phyloP scores from a whole-genome alignment of 2,113 vertebrate genomes.

The Morphnarchus princeps region DNA sequence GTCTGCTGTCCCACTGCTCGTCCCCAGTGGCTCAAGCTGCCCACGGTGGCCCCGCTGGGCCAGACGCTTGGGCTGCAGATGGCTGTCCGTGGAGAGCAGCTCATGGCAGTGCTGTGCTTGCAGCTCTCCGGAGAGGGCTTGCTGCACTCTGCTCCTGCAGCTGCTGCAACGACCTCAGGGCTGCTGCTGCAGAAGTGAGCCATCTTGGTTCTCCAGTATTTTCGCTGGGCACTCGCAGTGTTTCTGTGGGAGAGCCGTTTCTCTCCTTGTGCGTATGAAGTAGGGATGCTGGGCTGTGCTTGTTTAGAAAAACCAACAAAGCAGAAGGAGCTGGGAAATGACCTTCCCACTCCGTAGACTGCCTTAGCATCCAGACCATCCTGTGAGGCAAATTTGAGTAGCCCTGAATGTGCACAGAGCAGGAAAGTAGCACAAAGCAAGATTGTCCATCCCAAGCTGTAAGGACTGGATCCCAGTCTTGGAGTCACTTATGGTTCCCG shows the following conservation, averaged over 20 bases:
- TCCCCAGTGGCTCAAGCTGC: rapidly evolving
- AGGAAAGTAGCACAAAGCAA: neutral
- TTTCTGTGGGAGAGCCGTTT: neutral
- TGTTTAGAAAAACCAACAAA: neutral
- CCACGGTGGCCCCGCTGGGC: neutral
- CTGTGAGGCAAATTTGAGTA: too few species aligned
- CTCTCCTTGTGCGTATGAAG: neutral
- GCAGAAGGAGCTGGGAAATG: neutral
- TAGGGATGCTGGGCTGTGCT: neutral
- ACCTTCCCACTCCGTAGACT: neutral
- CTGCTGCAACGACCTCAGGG: neutral
- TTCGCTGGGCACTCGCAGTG: neutral
- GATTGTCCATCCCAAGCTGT: neutral
- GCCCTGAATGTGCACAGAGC: neutral
- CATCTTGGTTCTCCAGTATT: rapidly evolving
- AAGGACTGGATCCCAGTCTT: neutral
- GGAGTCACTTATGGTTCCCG: rapidly evolving
- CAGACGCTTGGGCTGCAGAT: too few species aligned
- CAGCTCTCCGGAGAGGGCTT: neutral
- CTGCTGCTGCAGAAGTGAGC: neutral
- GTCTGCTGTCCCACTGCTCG: neutral
- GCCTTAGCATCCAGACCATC: neutral
- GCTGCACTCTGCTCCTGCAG: too few species aligned
- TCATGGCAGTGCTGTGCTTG: neutral
- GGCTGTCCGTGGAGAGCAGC: too few species aligned